These are phyloP conservation scores for Sarcophaga caerulescens DNA, from an alignment of 2,888 invertebrate species.

Conservation along the genomic window DNA sequence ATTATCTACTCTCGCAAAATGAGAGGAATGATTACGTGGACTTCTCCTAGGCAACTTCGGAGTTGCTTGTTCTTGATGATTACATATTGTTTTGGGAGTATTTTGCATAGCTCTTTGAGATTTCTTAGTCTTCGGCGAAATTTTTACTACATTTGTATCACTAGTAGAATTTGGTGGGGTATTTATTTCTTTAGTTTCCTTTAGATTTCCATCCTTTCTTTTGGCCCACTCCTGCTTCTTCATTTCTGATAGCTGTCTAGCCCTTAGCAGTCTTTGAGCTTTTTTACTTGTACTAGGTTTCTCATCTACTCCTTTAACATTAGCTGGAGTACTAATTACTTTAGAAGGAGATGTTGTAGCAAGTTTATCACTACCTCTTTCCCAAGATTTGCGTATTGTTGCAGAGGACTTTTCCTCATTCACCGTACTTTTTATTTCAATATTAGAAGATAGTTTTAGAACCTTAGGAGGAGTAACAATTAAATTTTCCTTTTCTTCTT, in stretches of 20 bases:
- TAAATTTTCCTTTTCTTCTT: constrained; percentile 10
- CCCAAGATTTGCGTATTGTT: constrained; percentile 24
- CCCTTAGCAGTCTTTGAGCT: constrained; percentile 63
- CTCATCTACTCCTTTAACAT: constrained; percentile 46
- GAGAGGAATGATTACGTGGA: constrained; percentile 74
- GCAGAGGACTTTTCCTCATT: neutral
- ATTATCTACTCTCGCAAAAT: constrained; percentile 57
- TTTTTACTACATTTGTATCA: constrained; percentile 1
- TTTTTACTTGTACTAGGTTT: constrained; percentile 73
- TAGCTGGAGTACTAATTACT: neutral
- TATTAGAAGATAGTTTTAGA: neutral
- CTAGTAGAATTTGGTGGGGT: neutral
- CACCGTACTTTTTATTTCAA: neutral
- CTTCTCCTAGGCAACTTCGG: constrained; percentile 70
- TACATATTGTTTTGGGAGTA: constrained; percentile 22
- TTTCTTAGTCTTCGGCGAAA: neutral
- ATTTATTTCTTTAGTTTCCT: neutral
- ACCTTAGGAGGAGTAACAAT: constrained; percentile 20
- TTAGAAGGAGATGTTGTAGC: constrained; percentile 13
- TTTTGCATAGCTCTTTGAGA: constrained; percentile 9
- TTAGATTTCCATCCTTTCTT: constrained; percentile 37
- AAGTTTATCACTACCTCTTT: neutral
- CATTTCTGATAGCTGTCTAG: constrained; percentile 70
- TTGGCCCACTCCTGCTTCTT: constrained; percentile 64
- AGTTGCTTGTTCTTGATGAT: neutral